Conservation (phyloP, 1,140 invertebrate genomes). For the Hormaphis cornu region DNA sequence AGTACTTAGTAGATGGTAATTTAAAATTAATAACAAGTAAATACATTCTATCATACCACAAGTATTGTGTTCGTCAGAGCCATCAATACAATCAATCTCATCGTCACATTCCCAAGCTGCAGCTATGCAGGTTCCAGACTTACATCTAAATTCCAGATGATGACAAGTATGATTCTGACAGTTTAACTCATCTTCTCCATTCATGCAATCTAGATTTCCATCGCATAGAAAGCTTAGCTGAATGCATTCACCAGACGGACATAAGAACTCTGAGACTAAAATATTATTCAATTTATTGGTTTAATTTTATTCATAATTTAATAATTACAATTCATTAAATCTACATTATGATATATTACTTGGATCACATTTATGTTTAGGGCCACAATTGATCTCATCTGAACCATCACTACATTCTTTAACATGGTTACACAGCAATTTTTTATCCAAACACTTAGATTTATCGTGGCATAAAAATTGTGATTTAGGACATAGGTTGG, state of each 20-base stretch:
- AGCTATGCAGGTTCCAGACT: constrained; percentile 51
- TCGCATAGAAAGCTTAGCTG: constrained; percentile 48
- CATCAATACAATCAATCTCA: constrained; percentile 47
- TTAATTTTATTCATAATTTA: not conserved
- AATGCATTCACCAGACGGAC: constrained; percentile 49
- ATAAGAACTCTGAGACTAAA: constrained; percentile 42
- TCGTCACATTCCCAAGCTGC: constrained; percentile 44
- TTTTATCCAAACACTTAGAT: constrained; percentile 40
- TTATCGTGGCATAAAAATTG: constrained; percentile 52
- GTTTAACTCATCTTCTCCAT: constrained; percentile 61
- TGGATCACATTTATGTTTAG: not conserved
- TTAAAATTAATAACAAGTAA: too few relatives aligned
- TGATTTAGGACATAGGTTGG: constrained; percentile 43
- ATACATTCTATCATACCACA: constrained; percentile 36
- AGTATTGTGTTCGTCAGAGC: constrained; percentile 40
- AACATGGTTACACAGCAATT: constrained; percentile 34
- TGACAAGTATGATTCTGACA: constrained; percentile 33
- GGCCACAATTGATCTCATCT: constrained; percentile 35
- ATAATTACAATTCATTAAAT: not conserved
- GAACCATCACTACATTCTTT: constrained; percentile 38
- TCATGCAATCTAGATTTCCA: constrained; percentile 49
- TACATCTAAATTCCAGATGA: constrained; percentile 44
- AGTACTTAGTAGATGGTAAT: too few relatives aligned
- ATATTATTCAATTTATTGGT: not conserved
- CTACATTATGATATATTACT: not conserved